A percentile compares a stretch with the other conserved stretches of the same genome.
These are phyloP conservation scores for Nannoperca australis DNA, from an alignment of 2,797 vertebrate species.

Conservation along the genomic window DNA sequence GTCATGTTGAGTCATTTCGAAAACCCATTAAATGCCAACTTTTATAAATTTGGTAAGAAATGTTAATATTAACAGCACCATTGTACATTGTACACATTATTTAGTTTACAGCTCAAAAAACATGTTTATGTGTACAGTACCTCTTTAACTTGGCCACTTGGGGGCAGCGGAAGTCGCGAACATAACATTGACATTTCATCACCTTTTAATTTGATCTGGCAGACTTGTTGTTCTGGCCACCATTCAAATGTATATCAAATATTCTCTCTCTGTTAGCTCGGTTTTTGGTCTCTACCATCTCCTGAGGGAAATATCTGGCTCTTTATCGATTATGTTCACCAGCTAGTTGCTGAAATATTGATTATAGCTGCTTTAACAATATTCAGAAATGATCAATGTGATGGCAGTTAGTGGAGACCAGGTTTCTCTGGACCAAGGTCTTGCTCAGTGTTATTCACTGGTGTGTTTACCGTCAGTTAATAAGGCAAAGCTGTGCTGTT, in stretches of 20 bases:
- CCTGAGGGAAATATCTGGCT: too few relatives aligned
- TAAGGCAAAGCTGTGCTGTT: not conserved
- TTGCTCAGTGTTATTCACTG: not conserved
- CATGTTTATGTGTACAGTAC: not conserved
- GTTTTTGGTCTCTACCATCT: not conserved
- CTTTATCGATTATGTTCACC: too few relatives aligned
- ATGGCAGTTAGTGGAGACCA: not conserved
- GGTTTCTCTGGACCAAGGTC: not conserved
- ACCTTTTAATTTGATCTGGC: not conserved
- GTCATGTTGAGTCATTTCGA: too few relatives aligned
- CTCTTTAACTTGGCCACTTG: not conserved
- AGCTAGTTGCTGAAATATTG: too few relatives aligned
- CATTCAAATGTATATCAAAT: not conserved
- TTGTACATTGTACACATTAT: too few relatives aligned
- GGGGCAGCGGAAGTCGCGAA: not conserved
- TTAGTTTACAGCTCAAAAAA: not conserved
- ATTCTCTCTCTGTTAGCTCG: not conserved
- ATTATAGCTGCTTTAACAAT: not conserved
- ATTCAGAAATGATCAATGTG: not conserved
- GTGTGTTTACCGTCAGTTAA: not conserved
- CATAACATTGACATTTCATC: not conserved
- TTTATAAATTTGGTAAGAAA: too few relatives aligned
- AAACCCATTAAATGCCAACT: too few relatives aligned
- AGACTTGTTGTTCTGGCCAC: not conserved
- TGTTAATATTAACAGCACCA: too few relatives aligned